phyloP scores from a whole-genome alignment of 2,888 invertebrate genomes.

The Parapristionchus giblindavisi region DNA sequence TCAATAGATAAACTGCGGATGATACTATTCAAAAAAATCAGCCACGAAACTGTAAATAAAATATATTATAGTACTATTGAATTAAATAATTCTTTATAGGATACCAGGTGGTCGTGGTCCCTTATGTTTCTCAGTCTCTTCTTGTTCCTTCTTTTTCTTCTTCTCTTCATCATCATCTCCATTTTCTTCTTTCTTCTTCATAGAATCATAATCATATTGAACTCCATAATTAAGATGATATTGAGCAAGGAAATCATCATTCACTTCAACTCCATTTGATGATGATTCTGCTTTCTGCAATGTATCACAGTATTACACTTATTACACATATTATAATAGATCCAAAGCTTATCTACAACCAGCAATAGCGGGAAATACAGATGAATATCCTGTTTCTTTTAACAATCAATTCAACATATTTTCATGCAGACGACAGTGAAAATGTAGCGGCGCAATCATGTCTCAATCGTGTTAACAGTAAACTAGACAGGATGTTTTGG shows the following conservation, averaged over 20 bases:
- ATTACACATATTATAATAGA: no score
- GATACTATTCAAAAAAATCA: neutral
- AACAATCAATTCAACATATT: no score
- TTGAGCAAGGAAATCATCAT: conserved; percentile 92
- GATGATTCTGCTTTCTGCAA: conserved; percentile 14
- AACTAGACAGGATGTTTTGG: no score
- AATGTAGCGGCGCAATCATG: no score
- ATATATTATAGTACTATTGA: neutral
- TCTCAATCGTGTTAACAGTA: no score
- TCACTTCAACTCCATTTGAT: conserved; percentile 75
- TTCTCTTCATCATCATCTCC: conserved; percentile 48
- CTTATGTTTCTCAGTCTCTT: conserved; percentile 56
- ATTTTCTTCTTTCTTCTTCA: conserved; percentile 41
- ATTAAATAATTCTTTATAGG: neutral
- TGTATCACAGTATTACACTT: no score
- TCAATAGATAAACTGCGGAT: neutral
- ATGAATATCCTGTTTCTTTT: no score
- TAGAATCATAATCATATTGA: conserved; percentile 48
- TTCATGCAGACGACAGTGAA: no score
- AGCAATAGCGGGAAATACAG: no score
- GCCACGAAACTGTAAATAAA: neutral
- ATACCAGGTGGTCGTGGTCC: conserved; percentile 42
- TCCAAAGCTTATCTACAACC: no score
- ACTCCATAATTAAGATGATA: conserved; percentile 88
- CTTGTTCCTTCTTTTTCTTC: conserved; percentile 48